Evolutionary conservation across 2,113 vertebrate species (phyloP).

Genomic region (Cygnus buccinator): DNA sequence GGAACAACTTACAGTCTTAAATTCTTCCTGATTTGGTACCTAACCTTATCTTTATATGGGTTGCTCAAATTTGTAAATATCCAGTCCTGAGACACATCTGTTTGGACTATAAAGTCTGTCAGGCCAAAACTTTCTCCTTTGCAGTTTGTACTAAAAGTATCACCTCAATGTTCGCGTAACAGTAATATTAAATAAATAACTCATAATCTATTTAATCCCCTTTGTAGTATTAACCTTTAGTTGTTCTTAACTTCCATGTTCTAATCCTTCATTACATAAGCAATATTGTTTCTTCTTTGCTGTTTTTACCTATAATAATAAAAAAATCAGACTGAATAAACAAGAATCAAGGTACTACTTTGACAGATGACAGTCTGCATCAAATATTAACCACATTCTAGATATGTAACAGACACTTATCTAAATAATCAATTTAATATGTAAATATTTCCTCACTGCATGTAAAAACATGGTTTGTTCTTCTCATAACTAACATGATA

Average conservation of each 20-base stretch:
- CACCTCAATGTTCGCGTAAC: background rate
- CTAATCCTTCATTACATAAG: background rate
- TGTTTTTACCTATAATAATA: background rate
- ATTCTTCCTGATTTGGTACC: background rate
- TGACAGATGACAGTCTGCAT: background rate
- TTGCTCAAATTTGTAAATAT: background rate
- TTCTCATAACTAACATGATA: background rate
- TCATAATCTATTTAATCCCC: background rate
- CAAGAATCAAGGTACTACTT: background rate
- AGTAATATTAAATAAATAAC: background rate
- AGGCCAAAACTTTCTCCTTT: background rate
- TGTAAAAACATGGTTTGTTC: background rate
- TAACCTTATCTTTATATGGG: background rate
- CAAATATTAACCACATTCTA: background rate
- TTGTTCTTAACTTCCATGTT: background rate
- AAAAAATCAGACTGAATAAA: background rate
- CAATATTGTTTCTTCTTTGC: background rate
- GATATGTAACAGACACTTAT: background rate
- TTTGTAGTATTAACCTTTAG: background rate
- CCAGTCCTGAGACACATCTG: background rate
- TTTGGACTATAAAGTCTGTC: background rate
- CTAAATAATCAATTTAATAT: background rate
- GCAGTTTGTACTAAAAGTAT: background rate
- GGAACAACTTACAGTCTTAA: background rate
- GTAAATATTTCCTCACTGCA: background rate